phyloP scores from a whole-genome alignment of 2,888 invertebrate genomes.

The Isotomurus palustris region DNA sequence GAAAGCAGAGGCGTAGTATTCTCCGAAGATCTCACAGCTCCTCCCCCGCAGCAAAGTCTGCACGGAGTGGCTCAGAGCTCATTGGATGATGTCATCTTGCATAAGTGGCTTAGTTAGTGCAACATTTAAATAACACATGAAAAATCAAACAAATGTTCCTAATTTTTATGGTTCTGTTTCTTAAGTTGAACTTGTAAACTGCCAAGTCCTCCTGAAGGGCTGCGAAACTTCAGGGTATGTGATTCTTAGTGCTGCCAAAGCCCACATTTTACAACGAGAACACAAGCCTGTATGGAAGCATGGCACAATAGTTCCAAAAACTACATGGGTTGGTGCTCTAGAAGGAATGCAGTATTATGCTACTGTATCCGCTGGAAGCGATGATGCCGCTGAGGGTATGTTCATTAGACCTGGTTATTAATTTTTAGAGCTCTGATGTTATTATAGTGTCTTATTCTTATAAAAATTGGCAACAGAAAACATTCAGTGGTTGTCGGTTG shows the following conservation, averaged over 20 bases:
- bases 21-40: slow-evolving; percentile 83
- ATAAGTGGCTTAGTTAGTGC: slow-evolving; percentile 84
- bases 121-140: not conserved
- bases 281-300: slow-evolving; percentile 87
- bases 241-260: slow-evolving; percentile 91
- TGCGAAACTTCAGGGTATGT: slow-evolving; percentile 97
- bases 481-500: slow-evolving; percentile 93
- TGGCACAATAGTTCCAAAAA: slow-evolving; percentile 81
- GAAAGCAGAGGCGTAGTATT: slow-evolving; percentile 92
- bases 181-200: slow-evolving; percentile 81
- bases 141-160: not conserved
- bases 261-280: slow-evolving; percentile 83
- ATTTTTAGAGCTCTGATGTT: too few relatives aligned
- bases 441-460: slow-evolving; percentile 1
- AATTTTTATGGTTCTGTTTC: slow-evolving; percentile 25
- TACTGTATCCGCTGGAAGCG: slow-evolving; percentile 71
- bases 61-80: slow-evolving; percentile 83
- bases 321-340: slow-evolving; percentile 90
- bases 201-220: slow-evolving; percentile 89
- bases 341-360: slow-evolving; percentile 99
- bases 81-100: slow-evolving; percentile 83
- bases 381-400: slow-evolving; percentile 39
- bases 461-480: slow-evolving; percentile 59
- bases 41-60: slow-evolving; percentile 68
- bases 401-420: too few relatives aligned